Percentiles rank a stretch among this genome's conserved stretches.
Conservation (phyloP, 2,888 invertebrate species). For the Dryomyza anilis region DNA sequence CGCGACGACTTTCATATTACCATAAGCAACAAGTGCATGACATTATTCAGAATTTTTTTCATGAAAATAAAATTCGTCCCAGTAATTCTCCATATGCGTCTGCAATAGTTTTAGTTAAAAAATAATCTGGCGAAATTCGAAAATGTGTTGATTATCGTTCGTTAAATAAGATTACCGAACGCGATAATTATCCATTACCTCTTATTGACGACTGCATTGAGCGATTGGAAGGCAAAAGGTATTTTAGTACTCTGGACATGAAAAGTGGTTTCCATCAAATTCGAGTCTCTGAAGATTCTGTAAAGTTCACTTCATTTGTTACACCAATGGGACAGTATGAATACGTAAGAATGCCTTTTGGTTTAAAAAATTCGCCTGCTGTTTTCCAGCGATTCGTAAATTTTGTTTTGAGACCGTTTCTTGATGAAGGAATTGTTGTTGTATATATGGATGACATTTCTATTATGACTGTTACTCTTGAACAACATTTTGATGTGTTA, state of each 20-base stretch:
- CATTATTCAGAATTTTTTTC: slow-evolving; percentile 30
- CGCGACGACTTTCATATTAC: slow-evolving; percentile 26
- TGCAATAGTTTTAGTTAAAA: slow-evolving; percentile 27
- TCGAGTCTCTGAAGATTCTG: slow-evolving; percentile 31
- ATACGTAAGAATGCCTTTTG: slow-evolving; percentile 26
- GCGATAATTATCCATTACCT: slow-evolving; percentile 21
- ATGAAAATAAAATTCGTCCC: slow-evolving; percentile 26
- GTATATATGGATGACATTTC: slow-evolving; percentile 24
- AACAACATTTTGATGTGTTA: slow-evolving; percentile 10
- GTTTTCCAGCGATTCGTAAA: slow-evolving; percentile 33
- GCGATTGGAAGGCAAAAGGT: not conserved
- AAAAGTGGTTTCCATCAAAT: slow-evolving; percentile 37
- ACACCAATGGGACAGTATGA: slow-evolving; percentile 38
- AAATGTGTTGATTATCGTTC: slow-evolving; percentile 2
- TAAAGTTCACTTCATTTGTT: slow-evolving; percentile 38
- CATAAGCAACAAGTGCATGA: slow-evolving; percentile 23
- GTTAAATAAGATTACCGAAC: slow-evolving; percentile 16
- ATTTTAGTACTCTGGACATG: not conserved
- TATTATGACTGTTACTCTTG: not conserved
- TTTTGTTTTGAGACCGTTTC: slow-evolving; percentile 5
- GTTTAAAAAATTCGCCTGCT: slow-evolving; percentile 30
- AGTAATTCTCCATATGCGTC: slow-evolving; percentile 33
- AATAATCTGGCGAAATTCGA: slow-evolving; percentile 25
- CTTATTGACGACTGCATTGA: slow-evolving; percentile 19
- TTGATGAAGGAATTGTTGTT: slow-evolving; percentile 7